Evolutionary conservation across 2,888 invertebrate genomes (phyloP).

Genomic region (Sphaeridia pumilis): DNA sequence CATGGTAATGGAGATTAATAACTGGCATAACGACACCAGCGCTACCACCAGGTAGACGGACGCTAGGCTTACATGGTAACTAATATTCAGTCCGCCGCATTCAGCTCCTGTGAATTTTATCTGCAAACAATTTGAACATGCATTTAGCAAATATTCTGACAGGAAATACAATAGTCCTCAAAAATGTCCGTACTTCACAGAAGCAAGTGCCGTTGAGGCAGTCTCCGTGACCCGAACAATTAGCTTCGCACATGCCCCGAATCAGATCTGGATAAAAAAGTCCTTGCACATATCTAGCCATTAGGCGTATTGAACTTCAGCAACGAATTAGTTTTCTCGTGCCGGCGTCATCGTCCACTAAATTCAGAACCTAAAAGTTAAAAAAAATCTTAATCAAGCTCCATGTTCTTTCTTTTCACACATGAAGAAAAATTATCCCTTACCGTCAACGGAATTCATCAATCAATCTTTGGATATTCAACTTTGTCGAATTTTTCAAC

Average conservation of each 20-base stretch:
- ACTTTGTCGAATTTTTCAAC: too few species aligned
- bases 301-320: conserved; percentile 21
- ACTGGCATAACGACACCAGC: conserved; percentile 68
- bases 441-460: too few species aligned
- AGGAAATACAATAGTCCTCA: not conserved
- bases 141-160: not conserved
- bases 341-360: conserved; percentile 1
- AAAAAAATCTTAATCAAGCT: too few species aligned
- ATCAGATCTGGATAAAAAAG: conserved; percentile 34
- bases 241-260: conserved; percentile 49
- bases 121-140: conserved; percentile 38
- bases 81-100: conserved; percentile 69
- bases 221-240: conserved; percentile 81
- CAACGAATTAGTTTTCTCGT: too few species aligned
- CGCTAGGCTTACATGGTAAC: conserved; percentile 54
- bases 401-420: too few species aligned
- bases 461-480: too few species aligned
- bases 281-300: conserved; percentile 35
- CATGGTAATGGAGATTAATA: conserved; percentile 59
- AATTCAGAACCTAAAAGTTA: too few species aligned
- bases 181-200: conserved; percentile 56
- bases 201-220: conserved; percentile 83
- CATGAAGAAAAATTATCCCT: too few species aligned
- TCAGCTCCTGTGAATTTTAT: conserved; percentile 65
- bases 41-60: conserved; percentile 69